These are phyloP conservation scores for Stigmatopora nigra DNA, from an alignment of 2,113 vertebrate genomes.

Conservation along the genomic window DNA sequence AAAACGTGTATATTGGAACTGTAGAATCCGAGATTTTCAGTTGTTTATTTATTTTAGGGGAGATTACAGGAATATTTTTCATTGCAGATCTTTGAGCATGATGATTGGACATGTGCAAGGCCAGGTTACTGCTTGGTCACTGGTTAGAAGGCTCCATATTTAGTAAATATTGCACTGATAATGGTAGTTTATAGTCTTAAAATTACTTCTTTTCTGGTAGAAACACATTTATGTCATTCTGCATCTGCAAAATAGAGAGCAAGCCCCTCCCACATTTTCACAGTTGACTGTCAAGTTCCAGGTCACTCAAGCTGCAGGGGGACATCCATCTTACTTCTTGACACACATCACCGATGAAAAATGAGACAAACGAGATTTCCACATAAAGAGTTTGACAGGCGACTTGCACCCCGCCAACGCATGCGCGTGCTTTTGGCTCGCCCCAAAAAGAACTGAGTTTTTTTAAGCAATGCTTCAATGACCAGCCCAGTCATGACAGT, in stretches of 20 bases:
- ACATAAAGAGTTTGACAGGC: slow-evolving; percentile 24
- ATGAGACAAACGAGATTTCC: slow-evolving; percentile 54
- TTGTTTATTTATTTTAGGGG: slow-evolving; percentile 51
- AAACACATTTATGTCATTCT: slow-evolving; percentile 37
- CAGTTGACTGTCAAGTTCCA: slow-evolving; percentile 50
- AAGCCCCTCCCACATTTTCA: slow-evolving; percentile 42
- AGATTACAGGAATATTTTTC: slow-evolving; percentile 45
- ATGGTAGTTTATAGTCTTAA: slow-evolving; percentile 15
- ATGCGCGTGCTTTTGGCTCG: background rate
- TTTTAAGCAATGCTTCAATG: slow-evolving; percentile 15
- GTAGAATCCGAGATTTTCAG: slow-evolving; percentile 24
- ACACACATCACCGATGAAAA: slow-evolving; percentile 43
- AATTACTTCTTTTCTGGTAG: slow-evolving; percentile 16
- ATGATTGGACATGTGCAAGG: slow-evolving; percentile 47
- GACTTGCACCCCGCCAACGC: slow-evolving; percentile 1
- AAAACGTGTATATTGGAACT: slow-evolving; percentile 40
- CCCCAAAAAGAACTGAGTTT: slow-evolving; percentile 1
- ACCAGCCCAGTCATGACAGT: slow-evolving; percentile 14
- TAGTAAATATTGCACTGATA: slow-evolving; percentile 16
- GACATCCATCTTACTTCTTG: slow-evolving; percentile 37
- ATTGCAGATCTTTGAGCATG: slow-evolving; percentile 51
- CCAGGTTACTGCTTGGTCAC: slow-evolving; percentile 35
- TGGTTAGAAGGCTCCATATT: slow-evolving; percentile 35
- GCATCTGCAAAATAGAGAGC: slow-evolving; percentile 18
- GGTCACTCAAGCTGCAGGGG: slow-evolving; percentile 35